A percentile compares a stretch with the other conserved stretches of the same genome.
Conservation (phyloP, 2,888 invertebrate species). For the Cephus nigrinus region DNA sequence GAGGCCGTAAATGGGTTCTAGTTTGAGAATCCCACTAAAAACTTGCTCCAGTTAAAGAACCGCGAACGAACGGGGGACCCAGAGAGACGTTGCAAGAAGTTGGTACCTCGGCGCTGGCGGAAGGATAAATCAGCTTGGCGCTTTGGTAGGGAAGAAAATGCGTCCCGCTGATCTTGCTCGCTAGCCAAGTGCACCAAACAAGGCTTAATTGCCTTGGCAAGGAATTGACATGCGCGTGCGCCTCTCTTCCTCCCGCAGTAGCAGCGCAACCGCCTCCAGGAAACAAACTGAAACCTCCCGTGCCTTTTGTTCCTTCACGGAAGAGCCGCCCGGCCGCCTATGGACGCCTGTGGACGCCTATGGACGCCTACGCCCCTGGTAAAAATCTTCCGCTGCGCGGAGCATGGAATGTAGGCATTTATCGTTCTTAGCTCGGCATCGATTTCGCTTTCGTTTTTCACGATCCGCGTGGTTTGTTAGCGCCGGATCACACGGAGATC, state of each 20-base stretch:
- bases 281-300: background rate
- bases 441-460: conserved; percentile 24
- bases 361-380: conserved; percentile 14
- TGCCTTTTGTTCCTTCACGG: background rate
- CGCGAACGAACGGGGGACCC: background rate
- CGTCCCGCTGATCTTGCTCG: background rate
- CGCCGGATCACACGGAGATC: conserved; percentile 24
- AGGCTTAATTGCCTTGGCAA: conserved; percentile 55
- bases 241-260: conserved; percentile 41
- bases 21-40: background rate
- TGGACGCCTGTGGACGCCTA: conserved; percentile 11
- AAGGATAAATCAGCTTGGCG: conserved; percentile 57
- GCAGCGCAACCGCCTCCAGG: background rate
- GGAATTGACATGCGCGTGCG: conserved; percentile 48
- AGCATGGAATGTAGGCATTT: background rate
- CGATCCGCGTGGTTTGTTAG: conserved; percentile 23
- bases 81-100: conserved; percentile 20
- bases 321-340: background rate
- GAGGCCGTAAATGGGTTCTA: background rate
- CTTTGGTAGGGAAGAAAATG: conserved; percentile 36
- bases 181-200: conserved; percentile 41
- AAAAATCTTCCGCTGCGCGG: conserved; percentile 11
- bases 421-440: background rate
- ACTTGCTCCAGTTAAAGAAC: conserved; percentile 6
- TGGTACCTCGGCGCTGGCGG: conserved; percentile 24